Evolutionary conservation across 1,140 invertebrate species (phyloP).

Genomic region (Neodiprion lecontei): DNA sequence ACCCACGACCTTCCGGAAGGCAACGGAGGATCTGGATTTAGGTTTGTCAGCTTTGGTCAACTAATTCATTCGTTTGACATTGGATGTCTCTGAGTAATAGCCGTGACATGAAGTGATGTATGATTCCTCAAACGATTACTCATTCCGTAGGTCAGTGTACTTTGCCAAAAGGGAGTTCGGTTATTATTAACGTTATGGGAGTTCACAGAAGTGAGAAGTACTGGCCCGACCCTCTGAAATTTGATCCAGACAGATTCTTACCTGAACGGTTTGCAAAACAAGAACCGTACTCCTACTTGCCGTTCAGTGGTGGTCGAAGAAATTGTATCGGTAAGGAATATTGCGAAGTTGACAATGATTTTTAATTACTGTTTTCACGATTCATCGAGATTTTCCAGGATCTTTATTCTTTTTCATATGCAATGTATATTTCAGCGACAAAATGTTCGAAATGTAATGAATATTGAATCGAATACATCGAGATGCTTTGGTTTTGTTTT

Average conservation of each 20-base stretch:
- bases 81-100: too few relatives aligned
- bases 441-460: too few relatives aligned
- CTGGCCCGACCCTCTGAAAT: slow-evolving; percentile 29
- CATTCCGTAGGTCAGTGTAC: slow-evolving; percentile 26
- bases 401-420: too few relatives aligned
- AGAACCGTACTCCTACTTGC: slow-evolving; percentile 23
- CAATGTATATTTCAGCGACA: too few relatives aligned
- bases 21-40: slow-evolving; percentile 47
- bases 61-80: too few relatives aligned
- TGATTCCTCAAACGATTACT: neutral
- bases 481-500: too few relatives aligned
- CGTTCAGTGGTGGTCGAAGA: slow-evolving; percentile 24
- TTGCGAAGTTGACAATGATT: neutral
- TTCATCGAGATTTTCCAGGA: neutral
- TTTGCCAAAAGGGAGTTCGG: slow-evolving; percentile 31
- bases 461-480: too few relatives aligned
- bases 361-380: neutral
- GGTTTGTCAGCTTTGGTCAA: too few relatives aligned
- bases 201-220: slow-evolving; percentile 65
- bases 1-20: slow-evolving; percentile 58
- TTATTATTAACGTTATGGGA: slow-evolving; percentile 29
- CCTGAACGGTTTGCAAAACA: slow-evolving; percentile 25
- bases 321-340: slow-evolving; percentile 26
- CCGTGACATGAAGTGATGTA: too few relatives aligned
- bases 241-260: slow-evolving; percentile 32